Conservation (phyloP, 2,888 invertebrate genomes). For the Dasysyrphus tricinctus region DNA sequence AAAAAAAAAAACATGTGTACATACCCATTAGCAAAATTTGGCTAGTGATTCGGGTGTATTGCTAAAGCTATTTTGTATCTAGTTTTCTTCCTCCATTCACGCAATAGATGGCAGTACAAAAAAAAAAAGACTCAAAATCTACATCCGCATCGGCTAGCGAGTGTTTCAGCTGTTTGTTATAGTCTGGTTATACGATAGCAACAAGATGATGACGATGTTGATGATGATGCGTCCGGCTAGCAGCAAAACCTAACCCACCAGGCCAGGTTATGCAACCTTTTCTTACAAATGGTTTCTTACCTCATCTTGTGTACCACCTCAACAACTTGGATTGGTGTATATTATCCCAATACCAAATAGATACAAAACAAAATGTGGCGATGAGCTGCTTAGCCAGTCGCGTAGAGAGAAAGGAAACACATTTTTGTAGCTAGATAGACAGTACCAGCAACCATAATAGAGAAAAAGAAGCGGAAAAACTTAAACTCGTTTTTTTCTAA, state of each 20-base stretch:
- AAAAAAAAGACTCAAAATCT: constrained; percentile 40
- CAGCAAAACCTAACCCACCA: constrained; percentile 32
- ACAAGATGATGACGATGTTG: constrained; percentile 33
- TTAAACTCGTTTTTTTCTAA: constrained; percentile 70
- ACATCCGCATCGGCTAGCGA: constrained; percentile 59
- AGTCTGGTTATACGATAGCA: constrained; percentile 49
- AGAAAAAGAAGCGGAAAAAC: constrained; percentile 46
- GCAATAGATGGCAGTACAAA: constrained; percentile 41
- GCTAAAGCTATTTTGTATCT: constrained; percentile 43
- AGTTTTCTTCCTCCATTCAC: constrained; percentile 47
- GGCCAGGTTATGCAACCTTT: constrained; percentile 61
- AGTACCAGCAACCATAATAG: constrained; percentile 7
- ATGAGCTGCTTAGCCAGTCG: constrained; percentile 46
- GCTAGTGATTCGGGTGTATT: constrained; percentile 22
- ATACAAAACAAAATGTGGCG: constrained; percentile 46
- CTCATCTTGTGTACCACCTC: constrained; percentile 38
- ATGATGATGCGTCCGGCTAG: constrained; percentile 64
- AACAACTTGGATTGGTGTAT: constrained; percentile 28
- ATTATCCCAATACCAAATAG: constrained; percentile 41
- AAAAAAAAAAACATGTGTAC: not conserved
- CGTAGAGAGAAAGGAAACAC: constrained; percentile 62
- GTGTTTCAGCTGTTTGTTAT: constrained; percentile 23
- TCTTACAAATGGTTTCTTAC: constrained; percentile 57
- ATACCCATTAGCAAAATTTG: constrained; percentile 41
- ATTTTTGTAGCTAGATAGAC: constrained; percentile 20